Base-by-base conservation (phyloP, 1,140 invertebrate species). In the Aradophagus sp. region DNA sequence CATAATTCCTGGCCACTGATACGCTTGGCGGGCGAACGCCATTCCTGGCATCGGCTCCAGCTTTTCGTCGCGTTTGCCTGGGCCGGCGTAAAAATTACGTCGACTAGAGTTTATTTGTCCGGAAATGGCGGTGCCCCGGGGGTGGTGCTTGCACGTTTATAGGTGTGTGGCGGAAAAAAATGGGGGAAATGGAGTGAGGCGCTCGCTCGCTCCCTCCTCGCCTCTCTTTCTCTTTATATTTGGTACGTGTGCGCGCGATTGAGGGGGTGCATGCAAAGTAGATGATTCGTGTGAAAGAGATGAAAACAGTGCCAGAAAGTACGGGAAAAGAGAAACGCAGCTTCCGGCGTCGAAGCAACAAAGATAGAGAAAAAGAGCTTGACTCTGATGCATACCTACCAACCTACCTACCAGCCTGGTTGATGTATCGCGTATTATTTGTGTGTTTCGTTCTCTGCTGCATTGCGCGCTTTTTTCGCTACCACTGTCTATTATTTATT, bases 401-500 rank as follows among this genome's bases (percentile, higher is more conserved):
- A 56, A 56, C 77, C 76, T 76, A 80, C 78, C 78, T 77, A 75
- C 76, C 76, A 65, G 74, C 78, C 75, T 73, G 80, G 77, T 81
- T 83, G 82, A 84, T 85, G 83, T 84, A 85, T 85, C 81, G 81
- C 82, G 82, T 84, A 85, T 85, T 84, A 85, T 86, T 85, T 83
- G 83, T 84, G 84, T 83, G 84, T 84, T 86, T 80, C 81, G 82
- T 83, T 84, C 81, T 76, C 77, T 84, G 83, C 82, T 85, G 83
- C 84, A 84, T 80, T 83, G 83, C 82, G 81, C 81, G 82, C 77
- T 84, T 86, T 85, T 84, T 86, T 86, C 83, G 83, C 82, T 83
- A 81, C 83, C 82, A 79, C 82, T 81, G 84, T 81, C 84, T 86
- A 86, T 86, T 84, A 85, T 86, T 86, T 86, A 86, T 85, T 86